phyloP scores from a whole-genome alignment of 2,797 vertebrate species.

The Oreochromis grahami region DNA sequence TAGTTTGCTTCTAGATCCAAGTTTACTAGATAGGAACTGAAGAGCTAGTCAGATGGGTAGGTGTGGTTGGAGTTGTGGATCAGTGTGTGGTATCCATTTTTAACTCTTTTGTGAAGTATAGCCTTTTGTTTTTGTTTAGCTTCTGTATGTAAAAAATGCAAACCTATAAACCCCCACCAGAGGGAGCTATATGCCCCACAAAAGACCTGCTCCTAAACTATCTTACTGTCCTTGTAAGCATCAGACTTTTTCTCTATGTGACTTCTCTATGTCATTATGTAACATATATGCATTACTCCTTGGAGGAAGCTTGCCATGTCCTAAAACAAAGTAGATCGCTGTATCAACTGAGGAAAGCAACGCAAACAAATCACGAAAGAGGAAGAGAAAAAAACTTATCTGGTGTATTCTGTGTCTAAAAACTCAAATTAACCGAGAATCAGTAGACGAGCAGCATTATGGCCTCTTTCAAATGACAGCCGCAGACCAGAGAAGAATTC shows the following conservation, averaged over 20 bases:
- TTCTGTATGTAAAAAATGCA: not conserved
- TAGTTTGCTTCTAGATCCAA: not conserved
- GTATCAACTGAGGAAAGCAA: not conserved
- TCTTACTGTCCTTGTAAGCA: not conserved
- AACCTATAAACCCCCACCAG: not conserved
- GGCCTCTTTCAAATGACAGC: not conserved
- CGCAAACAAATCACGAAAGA: fast-evolving
- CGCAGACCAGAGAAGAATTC: not conserved
- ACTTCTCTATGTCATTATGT: not conserved
- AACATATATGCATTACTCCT: not conserved
- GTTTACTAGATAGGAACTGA: not conserved
- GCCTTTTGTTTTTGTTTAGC: not conserved
- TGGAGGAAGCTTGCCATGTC: not conserved
- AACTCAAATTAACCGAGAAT: not conserved
- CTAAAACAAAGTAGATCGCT: not conserved
- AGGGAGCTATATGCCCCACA: not conserved
- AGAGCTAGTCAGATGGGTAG: not conserved
- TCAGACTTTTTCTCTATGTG: not conserved
- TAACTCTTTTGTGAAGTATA: not conserved
- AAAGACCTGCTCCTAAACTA: not conserved
- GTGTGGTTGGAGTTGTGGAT: not conserved
- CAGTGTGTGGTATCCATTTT: not conserved
- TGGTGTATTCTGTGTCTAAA: not conserved
- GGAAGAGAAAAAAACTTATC: fast-evolving
- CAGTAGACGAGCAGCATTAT: not conserved